Evolutionary conservation across 2,888 invertebrate genomes (phyloP), one percentile per base, ranked within the genome.

Genomic region (Amphipyra berbera): DNA sequence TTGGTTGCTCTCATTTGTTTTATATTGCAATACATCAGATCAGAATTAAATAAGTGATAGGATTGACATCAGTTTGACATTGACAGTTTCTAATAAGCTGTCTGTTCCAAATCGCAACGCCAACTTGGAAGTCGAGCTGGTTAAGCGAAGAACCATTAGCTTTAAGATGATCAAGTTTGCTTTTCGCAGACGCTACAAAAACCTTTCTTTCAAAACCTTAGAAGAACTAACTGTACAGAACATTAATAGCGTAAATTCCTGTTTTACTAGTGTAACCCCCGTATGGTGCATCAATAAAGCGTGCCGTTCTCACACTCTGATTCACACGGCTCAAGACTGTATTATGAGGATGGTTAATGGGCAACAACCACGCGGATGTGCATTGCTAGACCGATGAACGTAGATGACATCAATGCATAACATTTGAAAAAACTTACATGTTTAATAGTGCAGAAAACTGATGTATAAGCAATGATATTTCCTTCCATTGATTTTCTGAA

Each of bases 271-370:
- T 60, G 27, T 55, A 61, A 53, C 60, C 57, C 50, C 57, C 42
- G 59, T 58, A 78, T 64, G 68, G 76, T 75, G 68, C 71, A 76
- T 73, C 59, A 69, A 59, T 71, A 81, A 87, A 76, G 86, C 89
- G 88, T 89, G 88, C 77, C 59, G 76, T 73, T 87, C 90, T 89
- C 90, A 90, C 91, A 93, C 82, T 93, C 93, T 90, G 86, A 89
- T 93, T 93, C 92, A 90, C 93, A 92, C 88, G 87, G 66, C 75
- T 75, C 74, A 55, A 67, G 67, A 54, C 59, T 57, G 66, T 76
- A 83, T 82, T 82, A 83, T 80, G 76, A 79, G 69, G 72, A 76
- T 68, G 72, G 66, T 78, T 76, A 78, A 81, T 81, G 76, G 69
- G 67, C 68, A 73, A 68, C 84, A 86, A 84, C 73, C 79, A 79